These are phyloP conservation scores for Porites australiensis DNA, from an alignment of 64 coral and sea anemone genomes.

Conservation along the genomic window DNA sequence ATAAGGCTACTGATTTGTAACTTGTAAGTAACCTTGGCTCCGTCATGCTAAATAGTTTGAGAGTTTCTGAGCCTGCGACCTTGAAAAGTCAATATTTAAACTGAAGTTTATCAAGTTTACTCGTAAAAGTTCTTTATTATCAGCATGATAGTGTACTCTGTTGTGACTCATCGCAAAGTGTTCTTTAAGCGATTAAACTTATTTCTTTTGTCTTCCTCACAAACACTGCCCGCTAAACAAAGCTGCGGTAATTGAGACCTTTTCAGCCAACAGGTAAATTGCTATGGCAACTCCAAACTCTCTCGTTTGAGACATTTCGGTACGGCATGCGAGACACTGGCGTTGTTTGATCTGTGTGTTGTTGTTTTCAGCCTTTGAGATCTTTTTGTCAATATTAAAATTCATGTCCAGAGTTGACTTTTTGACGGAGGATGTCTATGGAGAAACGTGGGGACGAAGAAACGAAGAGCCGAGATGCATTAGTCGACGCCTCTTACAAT, in stretches of 20 bases:
- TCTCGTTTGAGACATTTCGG: not conserved
- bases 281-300: slow-evolving; percentile 36
- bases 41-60: not conserved
- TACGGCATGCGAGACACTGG: not conserved
- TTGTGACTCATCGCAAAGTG: not conserved
- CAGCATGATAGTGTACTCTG: not conserved
- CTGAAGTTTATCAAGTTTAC: not conserved
- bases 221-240: not conserved
- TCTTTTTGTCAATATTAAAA: slow-evolving; percentile 1
- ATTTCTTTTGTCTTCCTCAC: not conserved
- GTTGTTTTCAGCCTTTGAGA: not conserved
- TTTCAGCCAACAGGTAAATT: slow-evolving; percentile 15
- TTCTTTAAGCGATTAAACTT: not conserved
- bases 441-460: not conserved
- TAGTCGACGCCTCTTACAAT: not conserved
- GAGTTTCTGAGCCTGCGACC: not conserved
- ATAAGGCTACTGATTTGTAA: no score
- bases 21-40: no score
- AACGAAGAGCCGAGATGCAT: not conserved
- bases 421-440: slow-evolving; percentile 18
- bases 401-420: not conserved
- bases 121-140: not conserved
- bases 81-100: slow-evolving; percentile 24
- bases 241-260: not conserved
- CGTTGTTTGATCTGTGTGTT: slow-evolving; percentile 6